Evolutionary conservation across 2,888 invertebrate species (phyloP), one percentile per base, ranked within the genome.

Genomic region (Flexamia atlantica): DNA sequence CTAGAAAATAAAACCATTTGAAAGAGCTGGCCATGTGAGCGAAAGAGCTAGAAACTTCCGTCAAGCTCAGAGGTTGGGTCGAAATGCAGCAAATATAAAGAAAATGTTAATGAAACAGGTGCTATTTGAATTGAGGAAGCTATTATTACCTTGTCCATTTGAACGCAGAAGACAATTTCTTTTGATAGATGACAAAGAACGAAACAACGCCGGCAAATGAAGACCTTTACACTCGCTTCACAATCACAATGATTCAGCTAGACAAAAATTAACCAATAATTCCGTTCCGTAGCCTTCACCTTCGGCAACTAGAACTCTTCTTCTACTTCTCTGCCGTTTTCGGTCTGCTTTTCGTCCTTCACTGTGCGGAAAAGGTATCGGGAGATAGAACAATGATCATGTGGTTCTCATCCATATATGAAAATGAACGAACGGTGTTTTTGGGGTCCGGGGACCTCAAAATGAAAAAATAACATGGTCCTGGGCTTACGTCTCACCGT

Each of bases 31-130:
- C 57, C 57, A 57, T 57, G 57, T 57, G 57, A 57, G 57, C 2
- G 57, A 57, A 57, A 23, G 20, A 25, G 12, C 57, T 57, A 57
- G 57, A 57, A 57, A 57, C 57, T 57, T 57, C 57, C 57, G 57
- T 57, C n/a, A n/a, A n/a, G 23, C 23, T 23, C 20, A 5, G 23
- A 57, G 57, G 57, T 5, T 10, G 17, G 17, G 46, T 36, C 36
- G 9, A 9, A 36, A 36, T 36, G 36, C 4, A 4, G 9, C 36
- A 36, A 36, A n/a, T n/a, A n/a, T n/a, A n/a, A 7, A 36, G 36
- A 36, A 36, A 36, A 36, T 36, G 36, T 36, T 4, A 36, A 7
- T 36, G n/a, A n/a, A 36, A 36, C 9, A 36, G 36, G 5, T 36
- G 9, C 36, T 36, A 7, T 36, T 7, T 7, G 9, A 36, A 9